These are phyloP conservation scores for Onychostoma macrolepis DNA, from an alignment of 2,113 vertebrate species.

Conservation along the genomic window DNA sequence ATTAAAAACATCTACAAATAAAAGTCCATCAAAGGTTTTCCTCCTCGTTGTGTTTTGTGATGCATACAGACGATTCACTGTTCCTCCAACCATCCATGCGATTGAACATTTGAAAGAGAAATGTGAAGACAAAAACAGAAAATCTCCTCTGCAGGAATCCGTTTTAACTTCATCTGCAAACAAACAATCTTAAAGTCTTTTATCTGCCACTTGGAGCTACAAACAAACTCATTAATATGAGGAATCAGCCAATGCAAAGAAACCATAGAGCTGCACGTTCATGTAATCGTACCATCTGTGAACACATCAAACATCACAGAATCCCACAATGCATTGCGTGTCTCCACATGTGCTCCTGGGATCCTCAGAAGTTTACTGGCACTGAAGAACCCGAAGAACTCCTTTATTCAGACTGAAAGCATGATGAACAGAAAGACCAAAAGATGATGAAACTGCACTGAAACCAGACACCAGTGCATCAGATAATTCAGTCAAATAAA, in stretches of 20 bases:
- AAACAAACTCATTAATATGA: neutral
- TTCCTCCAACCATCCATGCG: neutral
- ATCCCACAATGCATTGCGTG: neutral
- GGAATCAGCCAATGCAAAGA: neutral
- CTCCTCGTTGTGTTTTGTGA: neutral
- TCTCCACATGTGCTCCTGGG: neutral
- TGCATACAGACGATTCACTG: neutral
- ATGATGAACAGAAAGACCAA: neutral
- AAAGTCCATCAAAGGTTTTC: neutral
- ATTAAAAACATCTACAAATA: neutral
- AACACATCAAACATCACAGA: neutral
- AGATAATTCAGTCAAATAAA: neutral
- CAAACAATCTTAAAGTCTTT: neutral
- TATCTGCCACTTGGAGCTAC: neutral
- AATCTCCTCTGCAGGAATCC: neutral
- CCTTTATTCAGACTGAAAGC: neutral
- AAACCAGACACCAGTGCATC: neutral
- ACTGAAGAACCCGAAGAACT: neutral
- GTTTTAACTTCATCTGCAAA: neutral
- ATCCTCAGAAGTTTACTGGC: neutral
- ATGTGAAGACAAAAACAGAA: neutral
- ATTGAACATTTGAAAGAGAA: neutral
- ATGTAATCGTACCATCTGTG: neutral
- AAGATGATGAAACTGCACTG: neutral
- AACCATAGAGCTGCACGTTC: neutral